These are phyloP conservation scores for Epinotia bilunana DNA, from an alignment of 2,888 invertebrate genomes.

Conservation along the genomic window DNA sequence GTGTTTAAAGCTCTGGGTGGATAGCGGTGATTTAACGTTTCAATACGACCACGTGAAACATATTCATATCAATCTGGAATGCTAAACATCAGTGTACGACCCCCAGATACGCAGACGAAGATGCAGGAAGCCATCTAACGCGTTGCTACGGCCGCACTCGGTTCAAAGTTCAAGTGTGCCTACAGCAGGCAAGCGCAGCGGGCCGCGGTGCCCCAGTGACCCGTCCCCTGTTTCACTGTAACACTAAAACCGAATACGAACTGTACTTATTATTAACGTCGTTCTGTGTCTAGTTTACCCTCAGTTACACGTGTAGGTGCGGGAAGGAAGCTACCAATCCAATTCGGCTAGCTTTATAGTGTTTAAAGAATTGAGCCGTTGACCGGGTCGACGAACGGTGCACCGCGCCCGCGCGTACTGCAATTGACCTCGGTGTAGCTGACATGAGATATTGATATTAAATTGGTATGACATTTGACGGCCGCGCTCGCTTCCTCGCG, in stretches of 20 bases:
- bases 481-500: not conserved
- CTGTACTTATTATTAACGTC: not conserved
- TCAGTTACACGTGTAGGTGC: not conserved
- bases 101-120: not conserved
- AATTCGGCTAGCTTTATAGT: not conserved
- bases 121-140: not conserved
- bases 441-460: not conserved
- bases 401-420: conserved; percentile 23
- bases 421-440: conserved; percentile 9
- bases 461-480: not conserved
- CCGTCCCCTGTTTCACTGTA: not conserved
- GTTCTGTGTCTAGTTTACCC: not conserved
- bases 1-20: no score
- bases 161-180: conserved; percentile 28
- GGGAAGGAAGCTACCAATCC: not conserved
- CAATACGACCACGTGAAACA: no score
- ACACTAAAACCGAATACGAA: conserved; percentile 4
- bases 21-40: no score
- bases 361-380: not conserved
- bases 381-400: conserved; percentile 25
- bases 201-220: conserved; percentile 29
- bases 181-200: conserved; percentile 27
- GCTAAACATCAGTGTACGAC: not conserved
- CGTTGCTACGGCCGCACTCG: conserved; percentile 10
- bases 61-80: not conserved